Evolutionary conservation across 2,888 invertebrate species (phyloP).

Genomic region (Cephalotes varians): DNA sequence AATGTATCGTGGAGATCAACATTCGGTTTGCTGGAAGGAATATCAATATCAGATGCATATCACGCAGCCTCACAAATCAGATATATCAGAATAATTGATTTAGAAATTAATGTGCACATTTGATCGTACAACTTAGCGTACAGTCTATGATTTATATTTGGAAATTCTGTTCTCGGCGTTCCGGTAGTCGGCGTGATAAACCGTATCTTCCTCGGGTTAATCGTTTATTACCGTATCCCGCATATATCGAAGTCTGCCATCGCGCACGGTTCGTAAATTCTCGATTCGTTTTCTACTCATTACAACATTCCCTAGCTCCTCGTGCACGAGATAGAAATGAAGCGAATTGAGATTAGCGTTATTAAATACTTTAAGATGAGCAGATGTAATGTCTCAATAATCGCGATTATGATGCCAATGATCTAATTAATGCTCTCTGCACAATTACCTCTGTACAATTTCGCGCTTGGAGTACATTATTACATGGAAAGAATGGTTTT

Average conservation of each 20-base stretch:
- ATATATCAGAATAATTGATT: neutral
- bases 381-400: slow-evolving; percentile 16
- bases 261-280: slow-evolving; percentile 33
- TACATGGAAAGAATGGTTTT: too few species aligned
- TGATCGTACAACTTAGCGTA: neutral
- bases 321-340: slow-evolving; percentile 14
- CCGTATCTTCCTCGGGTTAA: slow-evolving; percentile 19
- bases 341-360: slow-evolving; percentile 36
- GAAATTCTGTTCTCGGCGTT: neutral
- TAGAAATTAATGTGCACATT: neutral
- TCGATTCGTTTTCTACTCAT: slow-evolving; percentile 34
- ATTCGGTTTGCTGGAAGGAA: neutral
- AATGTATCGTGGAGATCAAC: neutral
- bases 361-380: slow-evolving; percentile 3
- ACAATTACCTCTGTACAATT: neutral
- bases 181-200: slow-evolving; percentile 21
- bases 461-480: neutral
- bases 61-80: neutral
- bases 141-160: slow-evolving; percentile 1
- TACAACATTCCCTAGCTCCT: neutral
- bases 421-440: slow-evolving; percentile 7
- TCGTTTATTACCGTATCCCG: slow-evolving; percentile 41
- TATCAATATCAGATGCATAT: neutral
- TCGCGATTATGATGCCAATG: slow-evolving; percentile 22
- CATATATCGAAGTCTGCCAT: slow-evolving; percentile 21